Conservation (phyloP, 2,113 vertebrate genomes). For the Neodontobutis hainanensis region DNA sequence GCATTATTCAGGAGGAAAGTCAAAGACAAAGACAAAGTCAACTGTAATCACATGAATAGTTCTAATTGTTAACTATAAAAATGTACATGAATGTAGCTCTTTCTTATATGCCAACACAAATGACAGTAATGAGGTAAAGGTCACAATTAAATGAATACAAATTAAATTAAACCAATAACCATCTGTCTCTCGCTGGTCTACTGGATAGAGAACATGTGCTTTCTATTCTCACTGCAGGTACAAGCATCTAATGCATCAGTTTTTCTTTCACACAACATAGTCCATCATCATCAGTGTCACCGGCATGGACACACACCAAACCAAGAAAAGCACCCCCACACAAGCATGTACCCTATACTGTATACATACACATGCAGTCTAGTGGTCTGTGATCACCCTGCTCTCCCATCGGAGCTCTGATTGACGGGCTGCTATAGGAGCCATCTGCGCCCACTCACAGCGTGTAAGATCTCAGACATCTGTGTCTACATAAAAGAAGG, state of each 20-base stretch:
- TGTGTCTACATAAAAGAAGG: conserved; percentile 66
- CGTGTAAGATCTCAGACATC: conserved; percentile 71
- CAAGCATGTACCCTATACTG: conserved; percentile 20
- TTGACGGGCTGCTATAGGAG: conserved; percentile 71
- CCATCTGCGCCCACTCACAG: conserved; percentile 68
- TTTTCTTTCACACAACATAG: conserved; percentile 29
- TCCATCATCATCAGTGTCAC: conserved; percentile 59
- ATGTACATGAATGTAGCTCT: neutral
- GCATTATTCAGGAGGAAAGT: too few species aligned
- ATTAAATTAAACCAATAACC: conserved; percentile 8
- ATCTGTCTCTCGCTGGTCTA: conserved; percentile 17
- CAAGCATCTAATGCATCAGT: conserved; percentile 18
- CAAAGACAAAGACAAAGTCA: too few species aligned
- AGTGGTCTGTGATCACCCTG: conserved; percentile 40
- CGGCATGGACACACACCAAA: conserved; percentile 15
- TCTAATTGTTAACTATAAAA: neutral
- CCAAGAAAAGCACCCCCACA: conserved; percentile 2
- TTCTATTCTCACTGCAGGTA: conserved; percentile 22
- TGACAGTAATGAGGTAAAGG: conserved; percentile 3
- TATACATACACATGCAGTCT: conserved; percentile 17
- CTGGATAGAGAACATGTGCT: conserved; percentile 23
- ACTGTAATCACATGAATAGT: neutral
- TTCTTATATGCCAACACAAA: neutral
- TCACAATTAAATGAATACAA: neutral
- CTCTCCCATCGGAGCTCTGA: conserved; percentile 54